These are phyloP conservation scores for Lottia gigantea DNA, from an alignment of 2,888 invertebrate genomes.

Conservation along the genomic window DNA sequence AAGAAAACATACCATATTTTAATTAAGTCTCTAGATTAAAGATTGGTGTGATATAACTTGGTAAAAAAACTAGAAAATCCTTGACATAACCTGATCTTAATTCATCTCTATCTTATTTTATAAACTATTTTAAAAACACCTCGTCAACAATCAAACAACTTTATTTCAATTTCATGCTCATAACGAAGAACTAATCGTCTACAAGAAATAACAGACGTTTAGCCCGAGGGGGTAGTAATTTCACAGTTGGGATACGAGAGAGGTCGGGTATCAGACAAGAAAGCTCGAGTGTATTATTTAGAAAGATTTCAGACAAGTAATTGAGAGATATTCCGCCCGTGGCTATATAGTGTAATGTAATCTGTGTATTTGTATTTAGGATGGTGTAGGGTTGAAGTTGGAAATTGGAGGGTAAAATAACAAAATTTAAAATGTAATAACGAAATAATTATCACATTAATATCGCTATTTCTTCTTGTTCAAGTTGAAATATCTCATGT, in stretches of 20 bases:
- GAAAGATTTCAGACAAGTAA: background rate
- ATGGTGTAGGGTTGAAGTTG: background rate
- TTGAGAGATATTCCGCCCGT: background rate
- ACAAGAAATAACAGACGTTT: background rate
- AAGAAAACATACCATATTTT: no score
- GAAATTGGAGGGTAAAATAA: background rate
- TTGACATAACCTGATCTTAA: no score
- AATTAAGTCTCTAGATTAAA: no score
- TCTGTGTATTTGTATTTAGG: background rate
- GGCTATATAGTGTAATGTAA: background rate
- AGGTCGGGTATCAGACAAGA: background rate
- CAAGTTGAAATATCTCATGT: background rate
- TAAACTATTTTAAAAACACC: no score
- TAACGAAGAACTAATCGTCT: background rate
- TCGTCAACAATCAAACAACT: background rate
- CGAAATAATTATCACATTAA: conserved; percentile 4
- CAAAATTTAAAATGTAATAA: background rate
- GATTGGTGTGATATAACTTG: no score
- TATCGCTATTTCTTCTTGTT: background rate
- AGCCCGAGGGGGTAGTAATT: conserved; percentile 1
- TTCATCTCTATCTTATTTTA: no score
- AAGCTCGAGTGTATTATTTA: background rate
- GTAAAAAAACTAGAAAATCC: no score
- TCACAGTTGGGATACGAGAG: conserved; percentile 5
- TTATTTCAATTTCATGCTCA: background rate